These are phyloP conservation scores for Rhinolophus ferrumequinum DNA, from an alignment of 2,113 vertebrate species.

Conservation along the genomic window DNA sequence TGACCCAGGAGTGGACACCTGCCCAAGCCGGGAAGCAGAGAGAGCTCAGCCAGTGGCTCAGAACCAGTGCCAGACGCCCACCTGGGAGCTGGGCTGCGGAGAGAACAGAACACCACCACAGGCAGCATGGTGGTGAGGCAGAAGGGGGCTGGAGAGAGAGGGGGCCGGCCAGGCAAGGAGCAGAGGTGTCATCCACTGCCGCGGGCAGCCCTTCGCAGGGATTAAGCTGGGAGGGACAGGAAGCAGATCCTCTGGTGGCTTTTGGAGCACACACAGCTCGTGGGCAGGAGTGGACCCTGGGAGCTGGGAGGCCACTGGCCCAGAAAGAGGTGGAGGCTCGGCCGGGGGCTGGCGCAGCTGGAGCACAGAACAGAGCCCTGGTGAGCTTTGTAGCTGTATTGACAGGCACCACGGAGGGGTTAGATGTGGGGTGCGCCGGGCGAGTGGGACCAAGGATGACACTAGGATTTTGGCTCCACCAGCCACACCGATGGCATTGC, in stretches of 20 bases:
- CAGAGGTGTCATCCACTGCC: not conserved
- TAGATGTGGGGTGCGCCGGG: rapidly evolving
- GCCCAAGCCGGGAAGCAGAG: not conserved
- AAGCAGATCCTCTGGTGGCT: not conserved
- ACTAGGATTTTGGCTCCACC: not conserved
- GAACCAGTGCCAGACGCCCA: too few species aligned
- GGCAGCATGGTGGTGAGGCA: too few species aligned
- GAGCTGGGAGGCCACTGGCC: too few species aligned
- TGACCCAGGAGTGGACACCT: not conserved
- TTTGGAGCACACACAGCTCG: not conserved
- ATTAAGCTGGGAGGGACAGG: not conserved
- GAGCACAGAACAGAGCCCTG: not conserved
- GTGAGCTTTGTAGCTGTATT: not conserved
- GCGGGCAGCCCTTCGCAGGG: not conserved
- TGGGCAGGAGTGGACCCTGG: not conserved
- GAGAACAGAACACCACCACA: too few species aligned
- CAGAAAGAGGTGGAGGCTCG: not conserved
- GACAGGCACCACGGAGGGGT: not conserved
- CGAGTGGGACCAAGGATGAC: too few species aligned
- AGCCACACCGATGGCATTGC: rapidly evolving
- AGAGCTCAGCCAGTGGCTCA: too few species aligned
- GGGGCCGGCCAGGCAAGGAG: too few species aligned
- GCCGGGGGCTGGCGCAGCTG: not conserved
- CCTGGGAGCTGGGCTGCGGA: too few species aligned
- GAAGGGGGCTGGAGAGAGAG: too few species aligned